Percentiles rank a stretch among this genome's conserved stretches.
These are phyloP conservation scores for Tupaia tana DNA, from an alignment of 2,113 vertebrate genomes.

Conservation along the genomic window DNA sequence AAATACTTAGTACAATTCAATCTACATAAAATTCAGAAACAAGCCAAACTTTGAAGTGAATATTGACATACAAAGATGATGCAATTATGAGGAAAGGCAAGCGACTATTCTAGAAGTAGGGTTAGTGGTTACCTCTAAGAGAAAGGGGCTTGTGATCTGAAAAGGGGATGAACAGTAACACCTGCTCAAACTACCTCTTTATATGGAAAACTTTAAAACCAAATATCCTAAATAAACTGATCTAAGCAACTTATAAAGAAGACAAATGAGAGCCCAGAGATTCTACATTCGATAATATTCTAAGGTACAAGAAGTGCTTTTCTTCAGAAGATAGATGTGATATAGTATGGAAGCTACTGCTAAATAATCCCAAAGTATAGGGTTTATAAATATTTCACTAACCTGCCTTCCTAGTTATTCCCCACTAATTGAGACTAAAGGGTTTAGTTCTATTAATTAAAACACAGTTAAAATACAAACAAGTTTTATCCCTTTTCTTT, in stretches of 20 bases:
- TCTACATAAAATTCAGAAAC: conserved; percentile 17
- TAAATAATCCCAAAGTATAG: conserved; percentile 22
- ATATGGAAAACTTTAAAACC: conserved; percentile 8
- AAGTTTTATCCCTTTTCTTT: neutral
- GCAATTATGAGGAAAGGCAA: neutral
- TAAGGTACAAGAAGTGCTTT: neutral
- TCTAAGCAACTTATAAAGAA: neutral
- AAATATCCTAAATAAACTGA: conserved; percentile 27
- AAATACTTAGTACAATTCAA: neutral
- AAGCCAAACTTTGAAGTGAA: neutral
- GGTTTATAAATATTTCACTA: neutral
- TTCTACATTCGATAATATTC: neutral
- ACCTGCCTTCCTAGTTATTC: conserved; percentile 15
- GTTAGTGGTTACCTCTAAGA: neutral
- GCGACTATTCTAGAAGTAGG: neutral
- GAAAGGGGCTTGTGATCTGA: neutral
- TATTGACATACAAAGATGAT: neutral
- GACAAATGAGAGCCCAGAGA: neutral
- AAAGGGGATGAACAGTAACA: neutral
- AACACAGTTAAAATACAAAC: conserved; percentile 31
- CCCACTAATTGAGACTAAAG: neutral
- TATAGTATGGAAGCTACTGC: neutral
- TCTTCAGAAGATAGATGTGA: neutral
- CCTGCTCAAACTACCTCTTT: neutral
- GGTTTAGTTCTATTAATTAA: neutral